phyloP scores from a whole-genome alignment of 2,113 vertebrate genomes.

The Ciconia boyciana region DNA sequence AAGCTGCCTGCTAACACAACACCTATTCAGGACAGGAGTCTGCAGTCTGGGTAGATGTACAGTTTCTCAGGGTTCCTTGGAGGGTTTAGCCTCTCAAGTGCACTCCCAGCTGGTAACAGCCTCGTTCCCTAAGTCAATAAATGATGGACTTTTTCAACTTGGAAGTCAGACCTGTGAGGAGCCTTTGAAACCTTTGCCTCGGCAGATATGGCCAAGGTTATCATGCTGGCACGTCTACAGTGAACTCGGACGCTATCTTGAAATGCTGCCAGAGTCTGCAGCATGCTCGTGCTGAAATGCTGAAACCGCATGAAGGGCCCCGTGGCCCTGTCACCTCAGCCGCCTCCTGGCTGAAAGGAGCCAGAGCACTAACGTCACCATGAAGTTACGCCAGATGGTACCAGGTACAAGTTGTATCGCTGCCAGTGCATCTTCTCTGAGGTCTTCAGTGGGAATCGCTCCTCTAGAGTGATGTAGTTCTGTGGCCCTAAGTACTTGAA shows the following conservation, averaged over 20 bases:
- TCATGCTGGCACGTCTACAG: neutral
- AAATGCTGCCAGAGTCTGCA: neutral
- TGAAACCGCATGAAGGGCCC: neutral
- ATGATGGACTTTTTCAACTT: neutral
- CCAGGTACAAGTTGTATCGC: neutral
- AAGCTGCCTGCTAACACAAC: neutral
- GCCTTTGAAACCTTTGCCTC: conserved; percentile 8
- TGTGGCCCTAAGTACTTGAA: neutral
- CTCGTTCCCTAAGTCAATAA: neutral
- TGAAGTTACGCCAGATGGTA: neutral
- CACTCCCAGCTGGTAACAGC: neutral
- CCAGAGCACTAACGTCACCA: neutral
- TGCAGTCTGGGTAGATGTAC: neutral
- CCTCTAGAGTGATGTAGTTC: neutral
- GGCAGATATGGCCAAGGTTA: neutral
- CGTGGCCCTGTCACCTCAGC: neutral
- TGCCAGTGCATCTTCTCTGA: neutral
- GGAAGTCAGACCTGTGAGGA: neutral
- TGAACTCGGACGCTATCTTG: neutral
- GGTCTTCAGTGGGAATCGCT: neutral
- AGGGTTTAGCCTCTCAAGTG: neutral
- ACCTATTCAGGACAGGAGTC: neutral
- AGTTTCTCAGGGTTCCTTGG: neutral
- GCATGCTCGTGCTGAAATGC: neutral
- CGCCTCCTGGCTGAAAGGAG: neutral